A percentile compares a stretch with the other conserved stretches of the same genome.
phyloP scores from a whole-genome alignment of 1,140 invertebrate genomes.

The Metaphire vulgaris region DNA sequence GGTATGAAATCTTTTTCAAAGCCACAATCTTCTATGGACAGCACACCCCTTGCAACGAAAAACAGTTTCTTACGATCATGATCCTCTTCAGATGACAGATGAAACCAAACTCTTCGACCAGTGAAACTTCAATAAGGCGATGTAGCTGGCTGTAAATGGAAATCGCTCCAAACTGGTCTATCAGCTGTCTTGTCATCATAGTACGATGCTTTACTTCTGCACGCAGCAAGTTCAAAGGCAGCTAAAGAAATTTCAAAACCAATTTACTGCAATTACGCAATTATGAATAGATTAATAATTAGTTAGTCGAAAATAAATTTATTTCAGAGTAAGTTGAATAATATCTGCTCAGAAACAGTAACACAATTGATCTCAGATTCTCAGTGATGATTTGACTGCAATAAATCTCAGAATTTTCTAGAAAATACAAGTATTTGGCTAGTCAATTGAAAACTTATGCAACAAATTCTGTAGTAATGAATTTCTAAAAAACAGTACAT shows the following conservation, averaged over 20 bases:
- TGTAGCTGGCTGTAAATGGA: not conserved
- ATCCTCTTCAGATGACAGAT: not conserved
- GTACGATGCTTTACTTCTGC: not conserved
- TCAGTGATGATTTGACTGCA: not conserved
- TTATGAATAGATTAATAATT: not conserved
- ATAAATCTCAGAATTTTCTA: not conserved
- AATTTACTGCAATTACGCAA: not conserved
- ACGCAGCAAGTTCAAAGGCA: not conserved
- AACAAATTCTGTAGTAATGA: not conserved
- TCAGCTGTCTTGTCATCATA: not conserved
- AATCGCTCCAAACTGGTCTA: not conserved
- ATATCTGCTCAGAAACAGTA: not conserved
- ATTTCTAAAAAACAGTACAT: not conserved
- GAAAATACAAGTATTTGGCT: too few species aligned
- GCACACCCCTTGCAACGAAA: too few species aligned
- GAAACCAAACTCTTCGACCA: not conserved
- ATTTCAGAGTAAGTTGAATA: not conserved
- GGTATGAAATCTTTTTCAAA: too few species aligned
- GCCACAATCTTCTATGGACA: too few species aligned
- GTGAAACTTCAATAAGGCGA: not conserved
- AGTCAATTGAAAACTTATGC: too few species aligned
- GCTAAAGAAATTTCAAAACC: not conserved
- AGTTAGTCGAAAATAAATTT: not conserved
- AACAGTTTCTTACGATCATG: not conserved
- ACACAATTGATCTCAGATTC: not conserved